phyloP scores from a whole-genome alignment of 2,888 invertebrate genomes.

The Mimas tiliae region DNA sequence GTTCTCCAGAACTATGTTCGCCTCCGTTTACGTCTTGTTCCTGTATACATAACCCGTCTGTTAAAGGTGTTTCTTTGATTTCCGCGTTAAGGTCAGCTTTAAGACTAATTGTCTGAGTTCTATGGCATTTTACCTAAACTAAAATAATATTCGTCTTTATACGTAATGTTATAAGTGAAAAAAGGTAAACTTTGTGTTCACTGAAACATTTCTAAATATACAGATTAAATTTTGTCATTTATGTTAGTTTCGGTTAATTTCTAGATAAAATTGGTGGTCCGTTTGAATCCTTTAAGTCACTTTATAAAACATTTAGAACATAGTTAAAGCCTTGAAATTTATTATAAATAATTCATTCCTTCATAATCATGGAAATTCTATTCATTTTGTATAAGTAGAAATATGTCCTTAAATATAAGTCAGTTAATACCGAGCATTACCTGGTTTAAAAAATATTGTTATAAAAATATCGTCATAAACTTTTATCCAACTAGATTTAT shows the following conservation, averaged over 20 bases:
- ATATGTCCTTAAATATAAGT: not conserved
- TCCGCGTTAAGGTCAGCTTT: too few species aligned
- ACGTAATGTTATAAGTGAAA: too few species aligned
- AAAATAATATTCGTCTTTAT: too few species aligned
- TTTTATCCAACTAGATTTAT: not conserved
- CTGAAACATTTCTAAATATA: too few species aligned
- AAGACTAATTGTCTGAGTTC: too few species aligned
- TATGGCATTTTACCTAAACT: too few species aligned
- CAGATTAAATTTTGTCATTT: not conserved
- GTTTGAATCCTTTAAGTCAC: not conserved
- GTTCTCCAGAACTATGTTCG: slow-evolving; percentile 58
- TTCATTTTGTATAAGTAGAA: too few species aligned
- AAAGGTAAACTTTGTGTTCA: too few species aligned
- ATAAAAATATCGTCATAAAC: not conserved
- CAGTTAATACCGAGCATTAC: not conserved
- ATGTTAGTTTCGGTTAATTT: not conserved
- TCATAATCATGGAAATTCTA: too few species aligned
- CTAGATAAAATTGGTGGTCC: not conserved
- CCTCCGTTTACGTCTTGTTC: slow-evolving; percentile 64
- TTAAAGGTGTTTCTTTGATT: not conserved
- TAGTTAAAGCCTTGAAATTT: not conserved
- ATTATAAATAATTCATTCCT: not conserved
- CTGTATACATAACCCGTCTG: slow-evolving; percentile 42
- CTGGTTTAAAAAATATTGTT: not conserved
- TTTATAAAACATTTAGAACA: not conserved